A percentile compares a stretch with the other conserved stretches of the same genome.
Evolutionary conservation across 2,113 vertebrate species (phyloP).

Genomic region (Nyctibius bracteatus): DNA sequence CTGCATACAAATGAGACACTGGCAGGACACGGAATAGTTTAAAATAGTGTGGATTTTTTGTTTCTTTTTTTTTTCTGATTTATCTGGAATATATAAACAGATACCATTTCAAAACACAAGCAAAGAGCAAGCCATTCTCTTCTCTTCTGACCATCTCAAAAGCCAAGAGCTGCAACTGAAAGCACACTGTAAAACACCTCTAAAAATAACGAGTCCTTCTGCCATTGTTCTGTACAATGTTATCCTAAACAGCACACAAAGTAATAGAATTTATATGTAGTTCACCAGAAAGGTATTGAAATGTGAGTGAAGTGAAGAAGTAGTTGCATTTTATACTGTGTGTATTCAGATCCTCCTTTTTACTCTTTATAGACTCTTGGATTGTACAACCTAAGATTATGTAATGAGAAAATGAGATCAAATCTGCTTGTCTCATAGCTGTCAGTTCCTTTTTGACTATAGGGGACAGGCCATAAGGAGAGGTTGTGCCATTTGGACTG

Average conservation of each 20-base stretch:
- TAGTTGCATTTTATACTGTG: neutral
- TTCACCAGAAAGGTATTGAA: neutral
- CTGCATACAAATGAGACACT: constrained; percentile 26
- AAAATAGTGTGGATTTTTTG: neutral
- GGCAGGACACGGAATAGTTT: neutral
- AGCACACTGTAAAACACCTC: constrained; percentile 11
- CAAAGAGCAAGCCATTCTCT: neutral
- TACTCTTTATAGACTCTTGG: neutral
- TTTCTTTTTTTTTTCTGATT: neutral
- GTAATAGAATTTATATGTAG: neutral
- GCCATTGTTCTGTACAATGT: neutral
- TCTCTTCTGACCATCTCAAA: neutral
- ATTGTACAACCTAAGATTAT: neutral
- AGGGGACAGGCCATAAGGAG: neutral
- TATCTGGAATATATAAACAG: neutral
- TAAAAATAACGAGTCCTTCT: neutral
- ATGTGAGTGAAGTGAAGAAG: neutral
- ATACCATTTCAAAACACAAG: neutral
- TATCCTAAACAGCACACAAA: neutral
- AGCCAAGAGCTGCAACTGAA: neutral
- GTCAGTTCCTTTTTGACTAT: neutral
- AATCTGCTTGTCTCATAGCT: neutral
- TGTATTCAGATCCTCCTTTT: neutral
- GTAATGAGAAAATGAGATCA: neutral
- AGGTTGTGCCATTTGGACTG: neutral